A percentile compares a stretch with the other conserved stretches of the same genome.
These are phyloP conservation scores for Willowsia nigromaculata DNA, from an alignment of 2,888 invertebrate species.

Conservation along the genomic window DNA sequence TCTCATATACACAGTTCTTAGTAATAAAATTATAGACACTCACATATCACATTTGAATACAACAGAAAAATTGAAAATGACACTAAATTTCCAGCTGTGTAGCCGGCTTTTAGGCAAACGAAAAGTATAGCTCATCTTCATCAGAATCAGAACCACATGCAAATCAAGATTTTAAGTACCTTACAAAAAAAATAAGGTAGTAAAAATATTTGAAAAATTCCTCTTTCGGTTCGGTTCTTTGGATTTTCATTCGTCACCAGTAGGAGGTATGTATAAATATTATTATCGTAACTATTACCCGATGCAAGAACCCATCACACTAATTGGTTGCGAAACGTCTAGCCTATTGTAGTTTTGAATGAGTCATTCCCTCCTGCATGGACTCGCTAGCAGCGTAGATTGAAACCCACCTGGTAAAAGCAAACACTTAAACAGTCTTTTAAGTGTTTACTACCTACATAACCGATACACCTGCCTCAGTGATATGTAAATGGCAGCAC, in stretches of 20 bases:
- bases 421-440: constrained; percentile 39
- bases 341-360: background rate
- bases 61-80: constrained; percentile 44
- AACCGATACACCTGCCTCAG: constrained; percentile 40
- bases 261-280: constrained; percentile 25
- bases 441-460: constrained; percentile 37
- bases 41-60: constrained; percentile 12
- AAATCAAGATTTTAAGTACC: background rate
- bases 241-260: background rate
- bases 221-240: background rate
- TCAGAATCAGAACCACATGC: constrained; percentile 8
- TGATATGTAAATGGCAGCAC: constrained; percentile 38
- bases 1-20: no score
- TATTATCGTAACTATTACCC: constrained; percentile 23
- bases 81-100: constrained; percentile 70
- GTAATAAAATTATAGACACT: constrained; percentile 43
- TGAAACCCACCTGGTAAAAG: no score
- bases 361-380: constrained; percentile 45
- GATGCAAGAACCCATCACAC: constrained; percentile 61
- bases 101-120: constrained; percentile 55
- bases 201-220: background rate
- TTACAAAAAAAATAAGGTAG: background rate
- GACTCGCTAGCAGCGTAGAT: background rate
- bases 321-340: constrained; percentile 67
- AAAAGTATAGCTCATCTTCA: constrained; percentile 33